Conservation (phyloP, 2,113 vertebrate species). For the Corythornis vintsioides region DNA sequence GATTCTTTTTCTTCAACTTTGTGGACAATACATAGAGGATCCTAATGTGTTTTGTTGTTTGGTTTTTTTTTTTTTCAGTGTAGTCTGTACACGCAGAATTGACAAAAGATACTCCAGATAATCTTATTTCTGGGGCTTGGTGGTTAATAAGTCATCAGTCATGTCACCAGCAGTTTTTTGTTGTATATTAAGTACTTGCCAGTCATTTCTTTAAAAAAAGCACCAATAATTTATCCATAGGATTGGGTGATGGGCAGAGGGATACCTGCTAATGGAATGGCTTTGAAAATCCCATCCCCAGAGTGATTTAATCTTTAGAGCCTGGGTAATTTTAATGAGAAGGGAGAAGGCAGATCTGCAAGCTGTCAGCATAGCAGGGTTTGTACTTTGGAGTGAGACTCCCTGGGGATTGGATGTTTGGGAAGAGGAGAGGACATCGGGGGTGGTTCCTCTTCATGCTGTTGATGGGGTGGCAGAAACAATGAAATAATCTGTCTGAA, state of each 20-base stretch:
- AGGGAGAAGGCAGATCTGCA: background rate
- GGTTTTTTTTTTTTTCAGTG: background rate
- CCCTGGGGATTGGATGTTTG: background rate
- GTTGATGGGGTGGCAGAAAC: background rate
- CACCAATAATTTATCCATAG: background rate
- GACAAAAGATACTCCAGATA: background rate
- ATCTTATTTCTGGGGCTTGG: background rate
- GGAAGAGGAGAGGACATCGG: background rate
- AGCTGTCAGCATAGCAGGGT: background rate
- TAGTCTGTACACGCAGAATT: background rate
- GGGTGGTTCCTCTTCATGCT: background rate
- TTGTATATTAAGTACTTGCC: background rate
- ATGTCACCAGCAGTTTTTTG: background rate
- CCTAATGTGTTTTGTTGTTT: background rate
- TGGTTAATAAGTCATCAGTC: background rate
- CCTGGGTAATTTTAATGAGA: background rate
- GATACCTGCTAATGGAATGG: background rate
- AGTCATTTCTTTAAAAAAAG: background rate
- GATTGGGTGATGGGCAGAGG: background rate
- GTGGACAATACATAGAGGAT: background rate
- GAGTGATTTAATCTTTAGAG: background rate
- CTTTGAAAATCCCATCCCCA: background rate
- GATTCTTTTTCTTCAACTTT: background rate
- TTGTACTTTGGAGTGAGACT: background rate
- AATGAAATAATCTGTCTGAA: background rate